A percentile compares a stretch with the other conserved stretches of the same genome.
Evolutionary conservation across 2,797 vertebrate genomes (phyloP).

Genomic region (Sebastes diaconus): DNA sequence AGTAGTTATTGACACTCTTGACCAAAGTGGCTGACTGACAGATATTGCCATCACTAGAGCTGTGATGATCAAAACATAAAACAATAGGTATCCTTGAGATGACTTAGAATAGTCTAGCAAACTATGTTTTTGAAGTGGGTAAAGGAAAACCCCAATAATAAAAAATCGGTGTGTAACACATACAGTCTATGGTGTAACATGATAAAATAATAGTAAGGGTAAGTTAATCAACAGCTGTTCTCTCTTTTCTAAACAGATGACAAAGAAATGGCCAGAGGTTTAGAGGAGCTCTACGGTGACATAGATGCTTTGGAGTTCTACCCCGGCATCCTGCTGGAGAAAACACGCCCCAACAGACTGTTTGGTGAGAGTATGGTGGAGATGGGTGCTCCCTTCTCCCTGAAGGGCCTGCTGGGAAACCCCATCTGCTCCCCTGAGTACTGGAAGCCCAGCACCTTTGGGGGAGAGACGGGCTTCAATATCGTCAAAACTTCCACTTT

Average conservation of each 20-base stretch:
- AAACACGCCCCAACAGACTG: slow-evolving; percentile 79
- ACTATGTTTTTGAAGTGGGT: not conserved
- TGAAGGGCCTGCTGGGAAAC: slow-evolving; percentile 95
- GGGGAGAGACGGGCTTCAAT: slow-evolving; percentile 88
- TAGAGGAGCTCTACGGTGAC: slow-evolving; percentile 92
- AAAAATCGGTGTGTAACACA: not conserved
- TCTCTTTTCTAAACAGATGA: slow-evolving; percentile 81
- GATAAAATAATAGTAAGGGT: not conserved
- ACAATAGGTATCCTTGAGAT: not conserved
- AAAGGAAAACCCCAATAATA: not conserved
- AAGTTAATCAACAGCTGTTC: not conserved
- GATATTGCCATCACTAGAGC: not conserved
- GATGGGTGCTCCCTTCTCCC: slow-evolving; percentile 94
- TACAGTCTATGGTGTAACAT: not conserved
- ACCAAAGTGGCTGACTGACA: not conserved
- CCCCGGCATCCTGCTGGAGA: slow-evolving; percentile 89
- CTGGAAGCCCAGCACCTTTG: slow-evolving; percentile 98
- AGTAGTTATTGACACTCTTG: not conserved
- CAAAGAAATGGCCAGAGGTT: slow-evolving; percentile 80
- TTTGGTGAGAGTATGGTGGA: slow-evolving; percentile 98
- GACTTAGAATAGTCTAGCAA: not conserved
- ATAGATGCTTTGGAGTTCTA: slow-evolving; percentile 95
- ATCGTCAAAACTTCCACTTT: slow-evolving; percentile 89
- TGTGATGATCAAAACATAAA: not conserved
- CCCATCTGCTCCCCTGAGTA: slow-evolving; percentile 95